Evolutionary conservation across 2,888 invertebrate genomes (phyloP), one percentile per base, ranked within the genome.

Genomic region (Philhelius pedissequus): DNA sequence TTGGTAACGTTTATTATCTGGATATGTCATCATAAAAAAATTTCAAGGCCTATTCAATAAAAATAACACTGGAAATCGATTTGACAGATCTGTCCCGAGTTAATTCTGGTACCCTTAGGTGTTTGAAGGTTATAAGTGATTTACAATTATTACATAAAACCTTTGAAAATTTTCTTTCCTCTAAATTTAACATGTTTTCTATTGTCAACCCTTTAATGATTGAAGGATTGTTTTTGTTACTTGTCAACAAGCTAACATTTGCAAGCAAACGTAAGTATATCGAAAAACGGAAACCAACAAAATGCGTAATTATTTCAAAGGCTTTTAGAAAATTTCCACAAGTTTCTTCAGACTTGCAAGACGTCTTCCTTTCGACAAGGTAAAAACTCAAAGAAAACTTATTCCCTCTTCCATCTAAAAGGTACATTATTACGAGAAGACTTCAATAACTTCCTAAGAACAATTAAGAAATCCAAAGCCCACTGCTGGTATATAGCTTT

Each of bases 381-480:
- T 18, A 43, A 20, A 58, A 58, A 35, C 22, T 58, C 58, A 60
- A 60, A 62, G 22, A 64, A 64, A 64, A 22, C 32, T 18, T 32
- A 3, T 18, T 32, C 18, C 9, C 30, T 8, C 35, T 5, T n/a
- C 45, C n/a, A n/a, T 32, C 18, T 22, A 30, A 48, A n/a, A 48
- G 15, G 48, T 15, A 48, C 54, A 75, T 45, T 56, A 64, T 40
- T 50, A 79, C 64, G 25, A 35, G 60, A 15, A 40, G 50, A 50
- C 25, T 50, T 50, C 62, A 40, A 43, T 69, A 40, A 48, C 43
- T 74, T 79, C 43, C 32, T 30, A 18, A 18, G 45, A 78, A 45
- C 48, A 79, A 74, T 45, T 50, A 50, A 62, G 62, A 78, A 62
- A 74, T 32, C 25, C 35, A 52, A 20, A 50, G 50, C 50, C 32